phyloP scores from a whole-genome alignment of 2,113 vertebrate genomes.

The Nymphicus hollandicus region DNA sequence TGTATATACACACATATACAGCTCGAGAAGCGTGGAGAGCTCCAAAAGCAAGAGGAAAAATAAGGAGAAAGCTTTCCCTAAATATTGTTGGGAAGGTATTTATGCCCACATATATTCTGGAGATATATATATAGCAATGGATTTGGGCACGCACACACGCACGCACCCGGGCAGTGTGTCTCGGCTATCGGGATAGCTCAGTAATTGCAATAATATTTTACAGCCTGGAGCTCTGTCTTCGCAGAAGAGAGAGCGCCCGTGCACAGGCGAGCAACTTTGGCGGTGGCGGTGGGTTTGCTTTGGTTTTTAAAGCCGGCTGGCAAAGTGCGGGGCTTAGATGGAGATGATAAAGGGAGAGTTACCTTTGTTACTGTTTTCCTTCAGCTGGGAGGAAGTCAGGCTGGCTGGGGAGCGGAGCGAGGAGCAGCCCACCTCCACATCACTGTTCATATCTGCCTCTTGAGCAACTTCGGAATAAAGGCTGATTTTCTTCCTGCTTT shows the following conservation, averaged over 20 bases:
- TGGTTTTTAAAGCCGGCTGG: background rate
- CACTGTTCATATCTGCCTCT: slow-evolving; percentile 97
- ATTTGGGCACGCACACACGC: background rate
- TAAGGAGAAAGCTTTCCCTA: background rate
- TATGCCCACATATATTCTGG: slow-evolving; percentile 28
- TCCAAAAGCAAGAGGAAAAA: background rate
- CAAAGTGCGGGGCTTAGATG: slow-evolving; percentile 12
- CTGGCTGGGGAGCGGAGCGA: slow-evolving; percentile 88
- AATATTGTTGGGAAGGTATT: slow-evolving; percentile 9
- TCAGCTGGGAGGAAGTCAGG: slow-evolving; percentile 85
- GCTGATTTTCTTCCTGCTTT: slow-evolving; percentile 92
- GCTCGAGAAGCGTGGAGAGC: background rate
- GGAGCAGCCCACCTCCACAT: slow-evolving; percentile 98
- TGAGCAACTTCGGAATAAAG: slow-evolving; percentile 93
- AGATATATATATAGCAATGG: background rate
- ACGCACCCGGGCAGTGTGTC: background rate
- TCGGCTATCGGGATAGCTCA: background rate
- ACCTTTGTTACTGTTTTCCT: slow-evolving; percentile 98
- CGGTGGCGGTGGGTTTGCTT: background rate
- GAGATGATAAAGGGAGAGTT: slow-evolving; percentile 46
- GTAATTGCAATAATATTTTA: slow-evolving; percentile 48
- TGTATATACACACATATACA: background rate
- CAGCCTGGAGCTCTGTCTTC: slow-evolving; percentile 41
- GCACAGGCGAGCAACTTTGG: background rate
- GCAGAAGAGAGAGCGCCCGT: slow-evolving; percentile 32